Base-by-base conservation (phyloP, 2,888 invertebrate genomes). In the Lamproptera curius region DNA sequence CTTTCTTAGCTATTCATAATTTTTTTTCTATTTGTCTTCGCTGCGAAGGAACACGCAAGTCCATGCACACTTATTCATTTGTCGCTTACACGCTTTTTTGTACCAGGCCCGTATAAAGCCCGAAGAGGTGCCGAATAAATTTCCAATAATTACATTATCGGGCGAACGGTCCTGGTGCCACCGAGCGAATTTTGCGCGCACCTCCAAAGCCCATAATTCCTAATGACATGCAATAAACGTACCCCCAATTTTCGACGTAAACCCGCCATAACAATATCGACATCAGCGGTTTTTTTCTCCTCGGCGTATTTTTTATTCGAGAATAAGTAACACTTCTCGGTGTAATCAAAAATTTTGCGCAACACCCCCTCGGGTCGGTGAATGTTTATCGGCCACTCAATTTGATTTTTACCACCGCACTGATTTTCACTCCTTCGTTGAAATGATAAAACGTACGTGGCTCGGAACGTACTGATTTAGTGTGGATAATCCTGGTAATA, bases 221-320 rank as follows among this genome's bases (percentile, higher is more conserved):
- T 87, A 87, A 87, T 87, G 87, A 87, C 86, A 86, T 87, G 86
- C 86, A 87, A 87, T 87, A 87, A 87, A 79, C 81, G 85, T 85
- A 83, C 86, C 87, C 85, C 85, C 86, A 87, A 86, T 87, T 86
- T 86, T 79, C 79, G 67, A 84, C 85, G 76, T 87, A 87, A 87
- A 87, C 85, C 87, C 84, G 76, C 82, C 84, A 85, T 87, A 87
- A 87, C 86, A 87, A 87, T 87, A 87, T 87, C 87, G 86, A 82
- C 87, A 87, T 87, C 87, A 87, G 87, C 87, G 69, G 80, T 76
- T 71, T 73, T 82, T 81, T 79, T 79, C 41, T 26, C 57, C 56
- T 53, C 68, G 59, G 60, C 65, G 62, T 67, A 70, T 73, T 20
- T 75, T 85, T 86, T 86, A 86, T 86, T 84, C 62, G 80, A 80